Conservation (phyloP, 2,888 invertebrate genomes). For the Phytoseiulus persimilis region DNA sequence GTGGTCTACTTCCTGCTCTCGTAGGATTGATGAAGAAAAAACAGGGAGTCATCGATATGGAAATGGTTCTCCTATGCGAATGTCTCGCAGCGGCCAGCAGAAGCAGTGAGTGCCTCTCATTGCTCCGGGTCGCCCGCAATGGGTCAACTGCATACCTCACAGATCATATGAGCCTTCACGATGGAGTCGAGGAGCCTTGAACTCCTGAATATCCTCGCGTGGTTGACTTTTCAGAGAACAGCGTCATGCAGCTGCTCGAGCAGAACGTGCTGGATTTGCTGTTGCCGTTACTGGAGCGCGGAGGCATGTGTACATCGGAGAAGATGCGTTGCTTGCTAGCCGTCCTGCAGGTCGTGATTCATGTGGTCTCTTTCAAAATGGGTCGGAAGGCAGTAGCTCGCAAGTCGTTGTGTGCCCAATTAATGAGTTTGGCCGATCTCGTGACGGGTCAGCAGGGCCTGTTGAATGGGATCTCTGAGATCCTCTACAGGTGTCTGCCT, state of each 20-base stretch:
- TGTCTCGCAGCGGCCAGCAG: constrained; percentile 35
- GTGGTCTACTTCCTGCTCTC: background rate
- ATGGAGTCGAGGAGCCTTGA: too few relatives aligned
- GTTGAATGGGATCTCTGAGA: constrained; percentile 35
- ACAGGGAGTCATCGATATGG: constrained; percentile 21
- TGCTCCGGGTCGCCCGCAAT: too few relatives aligned
- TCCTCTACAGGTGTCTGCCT: constrained; percentile 38
- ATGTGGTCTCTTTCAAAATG: constrained; percentile 36
- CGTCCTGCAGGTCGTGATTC: constrained; percentile 24
- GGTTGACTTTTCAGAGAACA: constrained; percentile 18
- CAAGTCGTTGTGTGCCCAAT: constrained; percentile 20
- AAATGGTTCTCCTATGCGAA: constrained; percentile 34
- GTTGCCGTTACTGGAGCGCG: constrained; percentile 25
- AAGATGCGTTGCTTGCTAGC: constrained; percentile 29
- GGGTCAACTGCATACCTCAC: too few relatives aligned
- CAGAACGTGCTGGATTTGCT: constrained; percentile 33
- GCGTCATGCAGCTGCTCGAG: constrained; percentile 35
- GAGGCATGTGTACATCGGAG: constrained; percentile 33
- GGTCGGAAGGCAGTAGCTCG: constrained; percentile 36
- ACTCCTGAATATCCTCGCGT: too few relatives aligned
- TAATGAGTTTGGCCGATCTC: constrained; percentile 32
- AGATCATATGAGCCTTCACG: too few relatives aligned
- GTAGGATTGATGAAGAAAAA: constrained; percentile 14
- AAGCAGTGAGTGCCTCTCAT: background rate
- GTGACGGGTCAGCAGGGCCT: constrained; percentile 37